Evolutionary conservation across 2,888 invertebrate genomes (phyloP).

Genomic region (Chrysopilus asiliformis): DNA sequence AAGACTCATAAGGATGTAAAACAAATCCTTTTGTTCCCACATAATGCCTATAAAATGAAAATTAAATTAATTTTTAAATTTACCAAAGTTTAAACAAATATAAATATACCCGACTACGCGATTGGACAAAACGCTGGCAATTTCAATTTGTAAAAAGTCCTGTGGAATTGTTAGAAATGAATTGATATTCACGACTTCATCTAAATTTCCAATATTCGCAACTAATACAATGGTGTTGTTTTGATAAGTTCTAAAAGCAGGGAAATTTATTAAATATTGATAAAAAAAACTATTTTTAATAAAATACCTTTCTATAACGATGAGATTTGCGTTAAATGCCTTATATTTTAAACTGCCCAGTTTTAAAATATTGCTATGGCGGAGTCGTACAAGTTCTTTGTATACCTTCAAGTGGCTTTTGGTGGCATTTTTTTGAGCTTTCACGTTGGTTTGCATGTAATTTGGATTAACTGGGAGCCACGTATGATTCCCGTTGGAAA

Average conservation of each 20-base stretch:
- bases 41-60: constrained; percentile 18
- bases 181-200: too few species aligned
- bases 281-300: too few species aligned
- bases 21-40: constrained; percentile 18
- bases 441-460: constrained; percentile 45
- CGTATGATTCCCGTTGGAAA: constrained; percentile 24
- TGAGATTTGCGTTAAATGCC: constrained; percentile 21
- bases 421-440: constrained; percentile 30
- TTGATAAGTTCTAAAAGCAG: too few species aligned
- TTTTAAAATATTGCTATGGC: constrained; percentile 18
- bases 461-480: constrained; percentile 39
- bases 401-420: constrained; percentile 48
- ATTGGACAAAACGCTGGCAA: constrained; percentile 23
- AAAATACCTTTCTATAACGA: constrained; percentile 26
- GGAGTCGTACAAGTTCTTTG: constrained; percentile 38
- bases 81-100: not conserved
- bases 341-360: constrained; percentile 23
- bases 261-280: too few species aligned
- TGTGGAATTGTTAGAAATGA: too few species aligned
- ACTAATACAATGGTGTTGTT: constrained; percentile 34
- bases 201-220: too few species aligned
- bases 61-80: not conserved
- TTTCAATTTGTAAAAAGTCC: constrained; percentile 18
- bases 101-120: constrained; percentile 22
- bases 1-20: constrained; percentile 25